phyloP scores from a whole-genome alignment of 2,888 invertebrate genomes.

The Rapana venosa region DNA sequence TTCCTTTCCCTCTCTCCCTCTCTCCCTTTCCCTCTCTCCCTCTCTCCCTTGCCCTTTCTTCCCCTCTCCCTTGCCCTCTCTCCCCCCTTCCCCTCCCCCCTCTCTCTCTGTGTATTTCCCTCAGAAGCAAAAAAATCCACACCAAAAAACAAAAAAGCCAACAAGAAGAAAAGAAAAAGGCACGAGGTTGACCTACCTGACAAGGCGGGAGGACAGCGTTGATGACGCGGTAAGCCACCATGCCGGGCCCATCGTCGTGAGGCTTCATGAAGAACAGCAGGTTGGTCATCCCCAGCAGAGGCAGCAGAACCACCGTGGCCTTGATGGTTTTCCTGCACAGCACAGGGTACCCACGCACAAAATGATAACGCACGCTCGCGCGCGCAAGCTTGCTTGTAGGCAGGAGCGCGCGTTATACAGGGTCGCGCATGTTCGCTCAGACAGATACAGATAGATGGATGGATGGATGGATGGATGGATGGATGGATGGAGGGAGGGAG shows the following conservation, averaged over 20 bases:
- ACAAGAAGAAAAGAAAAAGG: too few relatives aligned
- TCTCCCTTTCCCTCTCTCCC: not conserved
- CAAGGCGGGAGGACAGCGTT: conserved; percentile 81
- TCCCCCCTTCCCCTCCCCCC: not conserved
- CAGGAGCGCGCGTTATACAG: not conserved
- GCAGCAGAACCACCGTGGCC: conserved; percentile 81
- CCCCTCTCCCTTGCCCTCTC: not conserved
- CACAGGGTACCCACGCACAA: not conserved
- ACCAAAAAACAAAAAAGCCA: too few relatives aligned
- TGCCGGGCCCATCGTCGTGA: conserved; percentile 69
- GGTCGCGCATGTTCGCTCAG: too few relatives aligned
- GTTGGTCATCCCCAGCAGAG: conserved; percentile 81
- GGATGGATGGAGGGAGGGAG: too few relatives aligned
- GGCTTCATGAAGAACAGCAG: conserved; percentile 80
- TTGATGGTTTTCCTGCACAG: conserved; percentile 79
- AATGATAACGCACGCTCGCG: too few relatives aligned
- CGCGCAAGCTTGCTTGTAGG: too few relatives aligned
- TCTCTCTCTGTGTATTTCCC: not conserved
- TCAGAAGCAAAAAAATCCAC: too few relatives aligned
- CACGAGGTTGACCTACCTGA: conserved; percentile 76
- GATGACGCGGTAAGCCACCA: conserved; percentile 80
- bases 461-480: too few relatives aligned
- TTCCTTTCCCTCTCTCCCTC: not conserved
- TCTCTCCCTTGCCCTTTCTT: not conserved
- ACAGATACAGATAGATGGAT: too few relatives aligned